Percentiles rank a stretch among this genome's conserved stretches.
phyloP scores from a whole-genome alignment of 2,797 vertebrate genomes.

The Rhabdophis nuchalis region DNA sequence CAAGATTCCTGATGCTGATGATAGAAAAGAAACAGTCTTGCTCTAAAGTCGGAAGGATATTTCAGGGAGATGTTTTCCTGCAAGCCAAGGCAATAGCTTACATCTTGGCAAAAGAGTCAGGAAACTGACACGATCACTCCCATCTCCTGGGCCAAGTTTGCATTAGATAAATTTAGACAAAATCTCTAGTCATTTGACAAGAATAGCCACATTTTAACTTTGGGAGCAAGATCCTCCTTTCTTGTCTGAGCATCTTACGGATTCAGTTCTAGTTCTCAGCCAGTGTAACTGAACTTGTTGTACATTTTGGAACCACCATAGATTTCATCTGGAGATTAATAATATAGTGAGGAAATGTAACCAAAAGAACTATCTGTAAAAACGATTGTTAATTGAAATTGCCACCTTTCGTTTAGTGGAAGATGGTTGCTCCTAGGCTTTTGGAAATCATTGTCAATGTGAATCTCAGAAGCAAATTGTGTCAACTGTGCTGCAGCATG shows the following conservation, averaged over 20 bases:
- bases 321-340: slow-evolving; percentile 43
- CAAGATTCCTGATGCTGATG: slow-evolving; percentile 1
- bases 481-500: not conserved
- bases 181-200: slow-evolving; percentile 43
- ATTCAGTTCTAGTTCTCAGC: not conserved
- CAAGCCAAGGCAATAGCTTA: slow-evolving; percentile 3
- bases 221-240: slow-evolving; percentile 56
- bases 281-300: slow-evolving; percentile 51
- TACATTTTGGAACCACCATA: slow-evolving; percentile 51
- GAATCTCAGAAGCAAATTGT: not conserved
- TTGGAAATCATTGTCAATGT: not conserved
- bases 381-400: not conserved
- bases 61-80: slow-evolving; percentile 23
- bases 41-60: slow-evolving; percentile 2
- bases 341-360: slow-evolving; percentile 52
- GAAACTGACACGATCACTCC: slow-evolving; percentile 5
- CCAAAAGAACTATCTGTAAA: slow-evolving; percentile 27
- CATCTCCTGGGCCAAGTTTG: slow-evolving; percentile 23
- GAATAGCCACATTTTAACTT: slow-evolving; percentile 43
- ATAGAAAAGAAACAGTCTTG: slow-evolving; percentile 21
- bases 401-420: not conserved
- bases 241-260: not conserved
- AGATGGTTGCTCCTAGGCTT: not conserved
- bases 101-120: not conserved
- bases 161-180: slow-evolving; percentile 16